Percentiles rank a stretch among this genome's conserved stretches.
Conservation (phyloP, 2,888 invertebrate genomes). For the Melinaea marsaeus region DNA sequence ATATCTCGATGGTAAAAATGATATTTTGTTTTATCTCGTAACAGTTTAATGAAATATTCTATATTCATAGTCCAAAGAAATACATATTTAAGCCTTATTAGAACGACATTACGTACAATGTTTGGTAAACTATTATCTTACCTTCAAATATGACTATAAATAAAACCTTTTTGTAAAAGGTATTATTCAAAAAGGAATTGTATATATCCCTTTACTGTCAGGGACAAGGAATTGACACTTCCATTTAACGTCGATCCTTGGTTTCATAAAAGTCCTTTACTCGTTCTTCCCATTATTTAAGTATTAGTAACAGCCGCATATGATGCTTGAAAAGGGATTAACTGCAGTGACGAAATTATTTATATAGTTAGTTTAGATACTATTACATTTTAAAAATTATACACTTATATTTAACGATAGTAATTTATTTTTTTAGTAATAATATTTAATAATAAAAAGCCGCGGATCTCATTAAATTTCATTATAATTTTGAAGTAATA, state of each 20-base stretch:
- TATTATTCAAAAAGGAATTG: constrained; percentile 51
- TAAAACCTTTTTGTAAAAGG: constrained; percentile 8
- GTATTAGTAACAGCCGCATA: constrained; percentile 29
- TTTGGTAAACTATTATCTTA: background rate
- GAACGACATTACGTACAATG: background rate
- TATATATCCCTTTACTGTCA: constrained; percentile 67
- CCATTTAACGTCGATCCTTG: constrained; percentile 71
- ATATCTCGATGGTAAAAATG: no score
- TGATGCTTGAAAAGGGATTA: background rate
- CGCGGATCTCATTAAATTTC: no score
- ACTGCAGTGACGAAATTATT: background rate
- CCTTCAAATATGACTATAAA: constrained; percentile 2
- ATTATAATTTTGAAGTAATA: no score
- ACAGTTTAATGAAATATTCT: no score
- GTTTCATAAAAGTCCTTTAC: constrained; percentile 66
- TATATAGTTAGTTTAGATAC: no score
- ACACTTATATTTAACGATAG: no score
- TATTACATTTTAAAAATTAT: no score
- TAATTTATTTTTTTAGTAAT: no score
- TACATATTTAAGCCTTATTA: no score
- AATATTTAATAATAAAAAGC: no score
- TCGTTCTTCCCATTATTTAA: constrained; percentile 56
- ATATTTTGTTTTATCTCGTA: no score
- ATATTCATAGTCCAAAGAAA: no score
- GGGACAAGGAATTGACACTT: constrained; percentile 67